phyloP scores from a whole-genome alignment of 2,797 vertebrate species.

The Hyperoplus lanceolatus region DNA sequence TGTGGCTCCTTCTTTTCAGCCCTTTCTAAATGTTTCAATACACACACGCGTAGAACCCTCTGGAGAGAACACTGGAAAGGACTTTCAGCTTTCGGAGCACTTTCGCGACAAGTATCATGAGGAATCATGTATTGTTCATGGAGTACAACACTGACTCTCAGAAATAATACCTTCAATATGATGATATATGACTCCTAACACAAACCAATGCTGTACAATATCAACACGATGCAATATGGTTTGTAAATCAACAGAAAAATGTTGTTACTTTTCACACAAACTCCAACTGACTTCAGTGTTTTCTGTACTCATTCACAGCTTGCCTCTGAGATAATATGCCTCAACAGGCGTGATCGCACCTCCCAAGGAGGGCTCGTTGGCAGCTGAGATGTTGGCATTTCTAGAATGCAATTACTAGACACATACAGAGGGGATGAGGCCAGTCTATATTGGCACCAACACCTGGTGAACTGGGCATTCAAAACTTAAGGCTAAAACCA shows the following conservation, averaged over 20 bases:
- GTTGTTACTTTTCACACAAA: conserved; percentile 53
- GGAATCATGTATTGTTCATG: neutral
- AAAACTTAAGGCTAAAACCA: conserved; percentile 66
- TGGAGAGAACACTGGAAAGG: neutral
- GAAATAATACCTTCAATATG: conserved; percentile 3
- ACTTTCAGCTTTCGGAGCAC: conserved; percentile 26
- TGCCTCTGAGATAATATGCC: conserved; percentile 81
- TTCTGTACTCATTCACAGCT: conserved; percentile 80
- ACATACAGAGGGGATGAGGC: conserved; percentile 75
- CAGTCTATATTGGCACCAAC: conserved; percentile 78
- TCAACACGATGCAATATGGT: conserved; percentile 5
- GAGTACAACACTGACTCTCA: neutral
- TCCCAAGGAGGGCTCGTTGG: conserved; percentile 80
- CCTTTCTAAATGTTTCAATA: conserved; percentile 47
- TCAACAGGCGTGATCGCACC: conserved; percentile 82
- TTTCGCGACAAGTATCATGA: conserved; percentile 12
- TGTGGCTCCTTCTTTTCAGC: neutral
- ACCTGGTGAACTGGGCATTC: conserved; percentile 64
- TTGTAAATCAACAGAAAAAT: conserved; percentile 49
- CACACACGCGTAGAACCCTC: conserved; percentile 24
- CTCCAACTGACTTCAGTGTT: conserved; percentile 71
- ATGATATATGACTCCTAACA: neutral
- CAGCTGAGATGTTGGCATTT: conserved; percentile 78
- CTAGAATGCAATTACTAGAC: conserved; percentile 82
- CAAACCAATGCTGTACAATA: conserved; percentile 1